Evolutionary conservation across 1,140 invertebrate species (phyloP).

Genomic region (Eueides isabella): DNA sequence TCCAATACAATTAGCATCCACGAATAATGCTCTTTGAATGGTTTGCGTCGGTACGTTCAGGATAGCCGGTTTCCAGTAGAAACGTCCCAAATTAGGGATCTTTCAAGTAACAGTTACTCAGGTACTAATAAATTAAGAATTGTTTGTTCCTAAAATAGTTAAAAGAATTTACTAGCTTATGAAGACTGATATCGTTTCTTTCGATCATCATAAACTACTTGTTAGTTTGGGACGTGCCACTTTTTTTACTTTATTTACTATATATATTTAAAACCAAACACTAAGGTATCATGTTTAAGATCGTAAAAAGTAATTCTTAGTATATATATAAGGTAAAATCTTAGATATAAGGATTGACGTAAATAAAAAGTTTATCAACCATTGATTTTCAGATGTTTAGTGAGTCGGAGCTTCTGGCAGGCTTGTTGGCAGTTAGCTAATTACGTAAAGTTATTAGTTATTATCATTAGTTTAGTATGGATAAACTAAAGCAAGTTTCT

Average conservation of each 20-base stretch:
- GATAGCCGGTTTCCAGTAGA: slow-evolving; percentile 37
- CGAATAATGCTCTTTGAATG: slow-evolving; percentile 18
- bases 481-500: neutral
- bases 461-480: slow-evolving; percentile 15
- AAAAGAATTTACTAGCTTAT: neutral
- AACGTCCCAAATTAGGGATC: slow-evolving; percentile 40
- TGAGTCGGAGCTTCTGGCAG: slow-evolving; percentile 50
- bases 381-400: slow-evolving; percentile 56
- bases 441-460: slow-evolving; percentile 21
- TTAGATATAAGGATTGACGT: slow-evolving; percentile 24
- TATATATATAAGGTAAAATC: slow-evolving; percentile 10
- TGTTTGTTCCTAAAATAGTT: neutral
- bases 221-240: slow-evolving; percentile 5
- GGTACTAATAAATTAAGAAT: slow-evolving; percentile 30
- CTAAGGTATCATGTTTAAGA: neutral
- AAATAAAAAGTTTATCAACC: slow-evolving; percentile 33
- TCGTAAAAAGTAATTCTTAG: neutral
- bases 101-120: slow-evolving; percentile 34
- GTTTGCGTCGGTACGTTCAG: slow-evolving; percentile 26
- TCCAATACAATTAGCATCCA: slow-evolving; percentile 38
- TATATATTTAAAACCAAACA: neutral
- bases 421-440: slow-evolving; percentile 45
- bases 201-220: neutral
- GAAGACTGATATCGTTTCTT: neutral
- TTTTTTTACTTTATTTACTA: neutral